Conservation (phyloP, 1,140 invertebrate species). For the Saccostrea glomerata region DNA sequence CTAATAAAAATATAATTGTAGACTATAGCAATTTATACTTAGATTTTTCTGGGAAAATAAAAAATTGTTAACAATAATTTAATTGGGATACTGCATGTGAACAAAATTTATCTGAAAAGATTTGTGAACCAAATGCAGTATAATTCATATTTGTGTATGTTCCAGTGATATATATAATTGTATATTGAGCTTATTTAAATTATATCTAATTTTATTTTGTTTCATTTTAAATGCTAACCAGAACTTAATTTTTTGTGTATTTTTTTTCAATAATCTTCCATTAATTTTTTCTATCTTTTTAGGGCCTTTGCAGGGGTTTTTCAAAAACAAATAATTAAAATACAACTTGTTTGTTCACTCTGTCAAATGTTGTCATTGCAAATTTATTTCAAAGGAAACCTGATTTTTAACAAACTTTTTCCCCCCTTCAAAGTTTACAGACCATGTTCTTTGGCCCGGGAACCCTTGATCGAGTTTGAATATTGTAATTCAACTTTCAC, state of each 20-base stretch:
- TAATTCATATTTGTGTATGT: background rate
- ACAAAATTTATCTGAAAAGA: background rate
- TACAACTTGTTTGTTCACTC: background rate
- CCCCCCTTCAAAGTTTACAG: background rate
- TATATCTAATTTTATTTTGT: background rate
- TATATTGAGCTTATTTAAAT: too few relatives aligned
- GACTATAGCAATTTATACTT: background rate
- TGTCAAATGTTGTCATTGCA: background rate
- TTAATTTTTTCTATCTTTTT: background rate
- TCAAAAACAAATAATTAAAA: background rate
- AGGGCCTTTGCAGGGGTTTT: background rate
- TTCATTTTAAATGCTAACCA: background rate
- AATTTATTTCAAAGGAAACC: background rate
- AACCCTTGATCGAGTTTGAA: conserved; percentile 28
- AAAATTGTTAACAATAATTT: too few relatives aligned
- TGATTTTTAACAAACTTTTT: background rate
- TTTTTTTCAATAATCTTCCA: background rate
- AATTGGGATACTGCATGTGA: too few relatives aligned
- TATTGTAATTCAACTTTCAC: conserved; percentile 32
- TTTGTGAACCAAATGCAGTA: background rate
- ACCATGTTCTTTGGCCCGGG: conserved; percentile 20
- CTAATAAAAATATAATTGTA: background rate
- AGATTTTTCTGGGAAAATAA: too few relatives aligned
- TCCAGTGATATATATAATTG: background rate
- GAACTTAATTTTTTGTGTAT: background rate